These are phyloP conservation scores for Mya arenaria DNA, from an alignment of 1,140 invertebrate species.

Conservation along the genomic window DNA sequence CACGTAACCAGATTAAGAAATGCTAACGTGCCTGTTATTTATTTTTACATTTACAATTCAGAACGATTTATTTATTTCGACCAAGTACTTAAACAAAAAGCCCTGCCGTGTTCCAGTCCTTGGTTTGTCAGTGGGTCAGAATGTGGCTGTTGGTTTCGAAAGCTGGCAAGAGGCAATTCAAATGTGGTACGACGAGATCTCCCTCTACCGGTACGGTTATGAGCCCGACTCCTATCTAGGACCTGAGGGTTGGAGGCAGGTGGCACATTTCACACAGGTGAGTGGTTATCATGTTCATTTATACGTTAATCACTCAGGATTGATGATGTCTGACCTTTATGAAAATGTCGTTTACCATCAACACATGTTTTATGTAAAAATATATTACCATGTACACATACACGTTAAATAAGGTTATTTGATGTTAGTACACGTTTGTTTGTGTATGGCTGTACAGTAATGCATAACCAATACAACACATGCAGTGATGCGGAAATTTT, in stretches of 20 bases:
- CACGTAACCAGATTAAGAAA: too few species aligned
- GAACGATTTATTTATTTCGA: too few species aligned
- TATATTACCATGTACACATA: not conserved
- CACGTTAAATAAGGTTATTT: too few species aligned
- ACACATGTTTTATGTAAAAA: not conserved
- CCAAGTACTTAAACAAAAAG: not conserved
- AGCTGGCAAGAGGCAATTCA: conserved; percentile 67
- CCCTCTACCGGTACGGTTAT: conserved; percentile 66
- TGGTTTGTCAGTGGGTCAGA: conserved; percentile 71
- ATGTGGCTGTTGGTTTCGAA: conserved; percentile 70
- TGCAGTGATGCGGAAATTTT: too few species aligned
- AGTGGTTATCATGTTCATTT: too few species aligned
- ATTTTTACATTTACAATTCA: too few species aligned
- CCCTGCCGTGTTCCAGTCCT: conserved; percentile 41
- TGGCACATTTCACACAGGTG: conserved; percentile 76
- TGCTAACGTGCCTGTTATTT: too few species aligned
- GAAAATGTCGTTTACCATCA: not conserved
- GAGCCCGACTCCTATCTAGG: conserved; percentile 69
- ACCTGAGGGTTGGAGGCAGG: conserved; percentile 66
- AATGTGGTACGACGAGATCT: conserved; percentile 72
- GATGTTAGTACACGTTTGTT: too few species aligned
- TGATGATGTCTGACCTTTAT: too few species aligned
- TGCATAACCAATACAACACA: too few species aligned
- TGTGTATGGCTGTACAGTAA: too few species aligned
- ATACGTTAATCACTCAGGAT: too few species aligned